phyloP scores from a whole-genome alignment of 2,113 vertebrate species.

The Chelonoidis abingdonii region DNA sequence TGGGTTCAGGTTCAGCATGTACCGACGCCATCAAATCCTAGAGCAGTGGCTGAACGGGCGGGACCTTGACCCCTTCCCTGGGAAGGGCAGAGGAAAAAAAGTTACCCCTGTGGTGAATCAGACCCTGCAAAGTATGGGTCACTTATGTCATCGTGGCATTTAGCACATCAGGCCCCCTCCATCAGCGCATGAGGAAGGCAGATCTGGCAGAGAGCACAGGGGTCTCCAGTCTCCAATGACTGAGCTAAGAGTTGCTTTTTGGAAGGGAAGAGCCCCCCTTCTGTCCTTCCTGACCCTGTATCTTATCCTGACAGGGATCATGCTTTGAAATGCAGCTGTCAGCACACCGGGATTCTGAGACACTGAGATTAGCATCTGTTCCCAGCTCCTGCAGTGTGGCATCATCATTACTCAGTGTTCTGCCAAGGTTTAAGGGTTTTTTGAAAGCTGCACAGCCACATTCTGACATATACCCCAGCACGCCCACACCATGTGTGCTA shows the following conservation, averaged over 20 bases:
- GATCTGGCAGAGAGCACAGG: neutral
- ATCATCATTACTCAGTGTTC: neutral
- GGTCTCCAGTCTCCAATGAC: neutral
- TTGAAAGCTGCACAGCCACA: neutral
- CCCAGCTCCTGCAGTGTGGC: neutral
- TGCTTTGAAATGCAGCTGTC: neutral
- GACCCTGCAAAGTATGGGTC: neutral
- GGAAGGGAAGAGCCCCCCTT: neutral
- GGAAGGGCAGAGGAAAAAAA: neutral
- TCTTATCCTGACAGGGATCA: neutral
- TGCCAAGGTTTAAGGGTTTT: neutral
- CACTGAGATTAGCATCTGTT: neutral
- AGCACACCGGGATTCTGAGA: neutral
- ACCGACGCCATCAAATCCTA: neutral
- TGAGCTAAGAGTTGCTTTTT: neutral
- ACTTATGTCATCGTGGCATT: neutral
- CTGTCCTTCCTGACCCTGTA: neutral
- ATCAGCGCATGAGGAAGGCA: neutral
- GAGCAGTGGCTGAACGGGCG: neutral
- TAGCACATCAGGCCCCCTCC: neutral
- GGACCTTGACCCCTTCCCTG: neutral
- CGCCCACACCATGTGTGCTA: neutral
- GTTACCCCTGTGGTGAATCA: neutral
- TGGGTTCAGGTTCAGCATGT: slow-evolving; percentile 10
- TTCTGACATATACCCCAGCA: neutral